These are phyloP conservation scores for Drosophila anceps DNA, from an alignment of 2,888 invertebrate species.

Conservation along the genomic window DNA sequence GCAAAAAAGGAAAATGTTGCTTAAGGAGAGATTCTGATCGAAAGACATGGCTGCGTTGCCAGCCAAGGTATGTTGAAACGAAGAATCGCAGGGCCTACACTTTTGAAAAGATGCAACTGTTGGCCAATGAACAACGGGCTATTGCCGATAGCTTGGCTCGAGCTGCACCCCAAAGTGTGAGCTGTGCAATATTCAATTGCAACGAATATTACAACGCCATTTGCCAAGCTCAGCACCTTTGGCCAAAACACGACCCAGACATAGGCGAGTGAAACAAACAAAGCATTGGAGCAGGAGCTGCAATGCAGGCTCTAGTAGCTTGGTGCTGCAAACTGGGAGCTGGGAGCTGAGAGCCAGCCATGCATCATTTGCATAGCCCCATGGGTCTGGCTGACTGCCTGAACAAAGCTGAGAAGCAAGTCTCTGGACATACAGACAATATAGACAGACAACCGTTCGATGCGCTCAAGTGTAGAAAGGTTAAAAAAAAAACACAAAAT, in stretches of 20 bases:
- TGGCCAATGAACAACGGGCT: slow-evolving; percentile 66
- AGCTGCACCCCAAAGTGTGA: slow-evolving; percentile 36
- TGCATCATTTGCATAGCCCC: slow-evolving; percentile 65
- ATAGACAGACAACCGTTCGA: slow-evolving; percentile 57
- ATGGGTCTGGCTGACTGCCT: slow-evolving; percentile 37
- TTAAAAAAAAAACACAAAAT: slow-evolving; percentile 47
- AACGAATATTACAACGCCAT: slow-evolving; percentile 69
- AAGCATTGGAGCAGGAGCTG: slow-evolving; percentile 13
- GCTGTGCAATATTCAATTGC: slow-evolving; percentile 60
- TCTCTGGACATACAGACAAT: slow-evolving; percentile 21
- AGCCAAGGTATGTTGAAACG: slow-evolving; percentile 20
- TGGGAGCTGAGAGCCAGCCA: slow-evolving; percentile 40
- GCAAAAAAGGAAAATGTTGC: slow-evolving; percentile 25
- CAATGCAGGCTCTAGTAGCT: neutral
- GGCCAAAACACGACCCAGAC: slow-evolving; percentile 56
- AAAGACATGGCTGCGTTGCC: neutral
- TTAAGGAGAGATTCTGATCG: slow-evolving; percentile 10
- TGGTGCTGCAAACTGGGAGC: slow-evolving; percentile 8
- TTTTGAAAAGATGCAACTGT: slow-evolving; percentile 56
- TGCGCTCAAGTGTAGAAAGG: slow-evolving; percentile 71
- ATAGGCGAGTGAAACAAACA: slow-evolving; percentile 54
- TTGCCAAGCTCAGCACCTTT: slow-evolving; percentile 72
- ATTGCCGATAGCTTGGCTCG: slow-evolving; percentile 44
- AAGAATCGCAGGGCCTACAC: slow-evolving; percentile 37
- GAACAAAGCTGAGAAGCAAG: slow-evolving; percentile 31